Evolutionary conservation across 2,113 vertebrate species (phyloP), one percentile per base, ranked within the genome.

Genomic region (Lipophrys pholis): DNA sequence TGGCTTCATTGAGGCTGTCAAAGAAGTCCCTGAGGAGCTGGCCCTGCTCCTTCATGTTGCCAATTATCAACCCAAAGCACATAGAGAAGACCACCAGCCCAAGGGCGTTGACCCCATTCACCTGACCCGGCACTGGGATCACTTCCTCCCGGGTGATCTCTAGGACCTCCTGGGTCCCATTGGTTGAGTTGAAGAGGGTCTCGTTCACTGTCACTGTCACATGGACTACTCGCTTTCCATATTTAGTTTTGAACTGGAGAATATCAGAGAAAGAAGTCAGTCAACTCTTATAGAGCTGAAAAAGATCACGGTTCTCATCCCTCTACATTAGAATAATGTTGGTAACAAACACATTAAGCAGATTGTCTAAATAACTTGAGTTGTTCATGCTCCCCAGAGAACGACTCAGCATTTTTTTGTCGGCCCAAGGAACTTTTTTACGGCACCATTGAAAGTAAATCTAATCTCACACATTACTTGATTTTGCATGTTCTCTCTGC

Each of bases 81-180:
- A 99, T 96, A 55, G 97, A 99, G 84, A 99, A 98, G 87, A 98
- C 97, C 57, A 99, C 97, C 68, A 99, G 90, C 21, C 97, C 97
- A 7, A 99, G 92, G 11, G 97, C 97, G 14, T 99, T 99, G 75
- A 99, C 95, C 38, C 97, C 97, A 0, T 95, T 97, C 78, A 97
- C 96, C 73, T 94, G 92, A n/a, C 97, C 97, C 0, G 97, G 89
- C 11, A 99, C 83, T 0, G 97, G 97, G 57, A 99, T 92, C 60
- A 96, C 68, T 74, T 98, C 97, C 83, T 96, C 96, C 50, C 76
- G 92, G 56, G 76, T 71, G 45, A 92, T 69, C 81, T 92, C 87
- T 82, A 87, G 81, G 16, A 86, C 36, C 50, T 93, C 91, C 75
- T 93, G 91, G 7, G 91, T 93, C 39, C 56, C 70, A 0, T 95